A percentile compares a stretch with the other conserved stretches of the same genome.
phyloP scores from a whole-genome alignment of 2,797 vertebrate species.

The Sebastes diploproa region DNA sequence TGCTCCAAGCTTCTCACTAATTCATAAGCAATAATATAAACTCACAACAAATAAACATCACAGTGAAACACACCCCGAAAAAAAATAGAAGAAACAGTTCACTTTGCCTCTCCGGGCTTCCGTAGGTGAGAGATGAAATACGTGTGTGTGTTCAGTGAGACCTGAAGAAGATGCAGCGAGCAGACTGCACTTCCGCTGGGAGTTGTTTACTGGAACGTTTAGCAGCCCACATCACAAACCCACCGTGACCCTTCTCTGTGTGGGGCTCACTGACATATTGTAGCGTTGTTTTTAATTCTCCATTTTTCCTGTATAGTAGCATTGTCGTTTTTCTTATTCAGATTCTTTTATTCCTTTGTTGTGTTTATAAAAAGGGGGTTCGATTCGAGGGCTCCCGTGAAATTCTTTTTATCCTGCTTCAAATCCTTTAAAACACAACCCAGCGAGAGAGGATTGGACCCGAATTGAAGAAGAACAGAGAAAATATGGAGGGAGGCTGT shows the following conservation, averaged over 20 bases:
- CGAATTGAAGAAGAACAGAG: constrained; percentile 12
- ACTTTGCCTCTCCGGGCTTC: neutral
- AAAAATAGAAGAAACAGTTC: no score
- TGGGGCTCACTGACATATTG: neutral
- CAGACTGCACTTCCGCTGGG: neutral
- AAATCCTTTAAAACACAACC: constrained; percentile 57
- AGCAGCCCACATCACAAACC: constrained; percentile 5
- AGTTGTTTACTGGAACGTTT: constrained; percentile 11
- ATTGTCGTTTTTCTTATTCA: neutral
- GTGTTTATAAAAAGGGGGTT: constrained; percentile 38
- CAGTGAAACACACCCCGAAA: neutral
- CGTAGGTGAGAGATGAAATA: constrained; percentile 16
- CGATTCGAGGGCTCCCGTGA: constrained; percentile 38
- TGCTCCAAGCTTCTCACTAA: neutral
- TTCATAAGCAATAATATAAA: neutral
- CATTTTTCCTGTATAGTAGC: neutral
- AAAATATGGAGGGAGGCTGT: constrained; percentile 52
- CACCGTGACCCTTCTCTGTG: neutral
- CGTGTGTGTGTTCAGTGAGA: neutral
- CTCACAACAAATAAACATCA: neutral
- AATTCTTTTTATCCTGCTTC: constrained; percentile 53
- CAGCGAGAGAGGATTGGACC: constrained; percentile 26
- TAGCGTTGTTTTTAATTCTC: constrained; percentile 30
- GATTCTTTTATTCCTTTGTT: constrained; percentile 1
- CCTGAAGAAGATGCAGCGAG: neutral